Base-by-base conservation (phyloP, 2,113 vertebrate genomes). In the Pomatorhinus ruficollis region DNA sequence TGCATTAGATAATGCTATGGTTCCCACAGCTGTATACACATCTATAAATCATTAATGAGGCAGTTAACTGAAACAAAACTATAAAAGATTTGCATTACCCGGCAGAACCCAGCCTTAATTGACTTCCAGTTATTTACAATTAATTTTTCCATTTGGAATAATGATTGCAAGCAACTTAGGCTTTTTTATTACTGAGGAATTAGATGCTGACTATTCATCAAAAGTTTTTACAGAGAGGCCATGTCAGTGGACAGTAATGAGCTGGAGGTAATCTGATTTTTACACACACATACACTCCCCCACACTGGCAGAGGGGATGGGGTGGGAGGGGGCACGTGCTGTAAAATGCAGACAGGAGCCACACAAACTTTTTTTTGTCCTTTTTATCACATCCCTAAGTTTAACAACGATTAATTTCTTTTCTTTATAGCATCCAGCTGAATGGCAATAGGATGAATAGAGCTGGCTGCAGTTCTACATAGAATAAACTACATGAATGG, bases 21-120 rank as follows among this genome's bases (percentile, higher is more conserved):
- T 98, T 98, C 98, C 97, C 97, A 97, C 96, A 98, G 98, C 97
- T 98, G 97, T 97, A 97, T 97, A 97, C 95, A 98, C 96, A 98
- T 98, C 97, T 98, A 98, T 98, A 98, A 98, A 98, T 98, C 97
- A 98, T 98, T 98, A 98, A 98, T 98, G 97, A 98, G 97, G 97
- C 97, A 98, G 97, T 98, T 98, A 98, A 98, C 97, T 97, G 97
- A 98, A 98, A 98, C 95, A 98, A 98, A 98, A 97, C 98, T 98
- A 96, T 98, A 98, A 98, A 98, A 98, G 97, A 98, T 98, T 98
- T 98, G 96, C 96, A 98, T 97, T 97, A 98, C 97, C 97, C 86
- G 28, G 96, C 96, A 98, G 96, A 98, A 97, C 83, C 42, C 82
- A 89, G 72, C 75, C 97, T 98, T 98, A 98, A 98, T 97, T 98